Evolutionary conservation across 2,888 invertebrate genomes (phyloP).

Genomic region (Ophraella communa): DNA sequence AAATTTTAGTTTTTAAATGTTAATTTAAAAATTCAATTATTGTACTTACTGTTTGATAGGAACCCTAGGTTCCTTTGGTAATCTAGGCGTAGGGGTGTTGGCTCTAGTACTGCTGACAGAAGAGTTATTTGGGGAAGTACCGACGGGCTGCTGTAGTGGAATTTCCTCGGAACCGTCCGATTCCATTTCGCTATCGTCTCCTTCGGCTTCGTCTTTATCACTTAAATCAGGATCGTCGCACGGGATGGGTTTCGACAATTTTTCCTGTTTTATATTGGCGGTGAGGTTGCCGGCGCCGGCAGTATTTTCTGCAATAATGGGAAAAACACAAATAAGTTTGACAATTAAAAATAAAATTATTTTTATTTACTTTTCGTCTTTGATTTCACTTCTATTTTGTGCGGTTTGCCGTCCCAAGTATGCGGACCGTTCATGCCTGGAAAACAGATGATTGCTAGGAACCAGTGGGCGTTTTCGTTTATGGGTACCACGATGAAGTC

Average conservation of each 20-base stretch:
- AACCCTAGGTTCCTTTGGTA: slow-evolving; percentile 53
- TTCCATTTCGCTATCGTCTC: slow-evolving; percentile 76
- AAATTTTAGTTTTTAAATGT: no score
- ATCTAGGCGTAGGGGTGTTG: slow-evolving; percentile 20
- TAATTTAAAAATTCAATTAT: no score
- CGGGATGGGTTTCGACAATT: slow-evolving; percentile 61
- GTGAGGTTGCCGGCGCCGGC: slow-evolving; percentile 68
- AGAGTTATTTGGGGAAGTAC: slow-evolving; percentile 10
- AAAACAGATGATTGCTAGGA: slow-evolving; percentile 94
- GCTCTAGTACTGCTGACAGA: neutral
- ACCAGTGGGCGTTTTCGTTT: slow-evolving; percentile 98
- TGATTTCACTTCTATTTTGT: slow-evolving; percentile 59
- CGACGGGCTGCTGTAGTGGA: slow-evolving; percentile 36
- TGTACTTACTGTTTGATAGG: slow-evolving; percentile 71
- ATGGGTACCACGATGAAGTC: slow-evolving; percentile 97
- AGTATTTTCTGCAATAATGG: slow-evolving; percentile 29
- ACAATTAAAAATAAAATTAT: slow-evolving; percentile 9
- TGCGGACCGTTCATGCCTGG: slow-evolving; percentile 80
- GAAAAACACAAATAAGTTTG: neutral
- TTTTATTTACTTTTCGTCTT: slow-evolving; percentile 60
- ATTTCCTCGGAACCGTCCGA: slow-evolving; percentile 62
- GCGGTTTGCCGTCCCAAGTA: slow-evolving; percentile 70
- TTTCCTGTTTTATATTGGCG: slow-evolving; percentile 61
- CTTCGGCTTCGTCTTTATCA: slow-evolving; percentile 72
- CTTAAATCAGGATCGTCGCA: slow-evolving; percentile 75